phyloP scores from a whole-genome alignment of 2,888 invertebrate species.

The Callinectes sapidus region DNA sequence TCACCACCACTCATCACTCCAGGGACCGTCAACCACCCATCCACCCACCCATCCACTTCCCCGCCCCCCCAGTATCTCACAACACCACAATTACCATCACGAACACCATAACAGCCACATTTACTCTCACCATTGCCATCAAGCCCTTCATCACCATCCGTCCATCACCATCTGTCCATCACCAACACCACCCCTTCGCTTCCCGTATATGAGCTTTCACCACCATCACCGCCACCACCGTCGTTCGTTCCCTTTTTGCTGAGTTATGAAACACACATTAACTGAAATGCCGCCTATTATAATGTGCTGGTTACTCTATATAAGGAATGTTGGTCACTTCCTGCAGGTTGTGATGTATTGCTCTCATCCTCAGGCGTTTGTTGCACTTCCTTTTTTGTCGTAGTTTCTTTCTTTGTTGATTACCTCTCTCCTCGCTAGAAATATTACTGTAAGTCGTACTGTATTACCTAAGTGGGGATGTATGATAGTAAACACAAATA shows the following conservation, averaged over 20 bases:
- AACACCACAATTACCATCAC: not conserved
- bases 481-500: too few relatives aligned
- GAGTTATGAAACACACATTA: not conserved
- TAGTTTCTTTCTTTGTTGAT: not conserved
- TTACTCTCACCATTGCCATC: slow-evolving; percentile 27
- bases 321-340: slow-evolving; percentile 3
- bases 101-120: slow-evolving; percentile 26
- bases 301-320: not conserved
- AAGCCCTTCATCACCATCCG: slow-evolving; percentile 14
- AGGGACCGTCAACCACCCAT: not conserved
- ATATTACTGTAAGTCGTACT: too few relatives aligned
- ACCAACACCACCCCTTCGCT: slow-evolving; percentile 7
- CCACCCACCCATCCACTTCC: not conserved
- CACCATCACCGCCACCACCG: not conserved
- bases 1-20: slow-evolving; percentile 17
- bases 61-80: not conserved
- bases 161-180: slow-evolving; percentile 21
- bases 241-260: not conserved
- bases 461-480: too few relatives aligned
- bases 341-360: not conserved
- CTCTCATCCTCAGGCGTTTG: not conserved
- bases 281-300: slow-evolving; percentile 19
- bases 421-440: too few relatives aligned
- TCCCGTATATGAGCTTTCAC: not conserved
- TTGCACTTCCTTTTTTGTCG: not conserved